Evolutionary conservation across 2,888 invertebrate species (phyloP).

Genomic region (Caenorhabditis sulstoni): DNA sequence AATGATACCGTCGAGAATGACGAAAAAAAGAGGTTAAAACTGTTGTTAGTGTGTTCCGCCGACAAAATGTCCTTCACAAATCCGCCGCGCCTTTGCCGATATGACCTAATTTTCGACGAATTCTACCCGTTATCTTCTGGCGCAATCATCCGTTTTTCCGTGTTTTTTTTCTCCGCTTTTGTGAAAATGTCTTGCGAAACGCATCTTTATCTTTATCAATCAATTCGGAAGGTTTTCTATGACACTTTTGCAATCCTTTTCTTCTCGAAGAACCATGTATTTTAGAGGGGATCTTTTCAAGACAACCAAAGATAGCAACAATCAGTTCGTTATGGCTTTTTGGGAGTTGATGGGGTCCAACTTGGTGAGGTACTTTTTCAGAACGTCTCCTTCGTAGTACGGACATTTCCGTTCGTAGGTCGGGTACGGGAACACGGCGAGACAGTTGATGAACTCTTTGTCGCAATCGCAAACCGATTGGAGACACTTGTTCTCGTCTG

Average conservation of each 20-base stretch:
- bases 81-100: background rate
- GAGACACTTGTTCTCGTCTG: conserved; percentile 51
- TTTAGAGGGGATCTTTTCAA: too few species aligned
- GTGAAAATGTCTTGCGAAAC: too few species aligned
- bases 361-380: conserved; percentile 13
- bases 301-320: too few species aligned
- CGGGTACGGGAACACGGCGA: conserved; percentile 52
- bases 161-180: background rate
- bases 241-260: background rate
- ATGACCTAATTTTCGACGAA: background rate
- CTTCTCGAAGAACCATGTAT: too few species aligned
- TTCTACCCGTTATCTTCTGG: background rate
- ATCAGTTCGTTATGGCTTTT: background rate
- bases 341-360: background rate
- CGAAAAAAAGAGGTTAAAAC: background rate
- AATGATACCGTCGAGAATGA: background rate
- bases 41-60: background rate
- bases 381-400: conserved; percentile 25
- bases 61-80: background rate
- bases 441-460: conserved; percentile 52
- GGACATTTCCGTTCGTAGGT: conserved; percentile 30
- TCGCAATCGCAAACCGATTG: conserved; percentile 53
- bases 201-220: background rate
- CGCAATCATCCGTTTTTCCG: background rate
- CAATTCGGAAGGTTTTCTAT: background rate